Evolutionary conservation across 2,797 vertebrate genomes (phyloP).

Genomic region (Myotis myotis): DNA sequence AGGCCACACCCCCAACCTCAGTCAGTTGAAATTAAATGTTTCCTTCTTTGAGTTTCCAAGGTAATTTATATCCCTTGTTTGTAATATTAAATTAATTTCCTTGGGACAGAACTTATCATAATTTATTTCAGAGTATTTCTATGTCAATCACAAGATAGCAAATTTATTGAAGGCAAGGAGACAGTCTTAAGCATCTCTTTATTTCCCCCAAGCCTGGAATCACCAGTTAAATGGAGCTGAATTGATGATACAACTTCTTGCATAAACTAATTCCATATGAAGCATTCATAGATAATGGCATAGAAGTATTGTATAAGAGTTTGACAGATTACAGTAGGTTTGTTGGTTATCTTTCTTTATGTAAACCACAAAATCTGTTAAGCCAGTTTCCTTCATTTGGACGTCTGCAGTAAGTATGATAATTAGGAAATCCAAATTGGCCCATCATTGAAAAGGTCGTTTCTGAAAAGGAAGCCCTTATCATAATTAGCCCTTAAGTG

Average conservation of each 20-base stretch:
- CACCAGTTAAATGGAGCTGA: background rate
- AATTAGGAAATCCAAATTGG: constrained; percentile 34
- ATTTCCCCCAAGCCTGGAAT: background rate
- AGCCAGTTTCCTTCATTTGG: constrained; percentile 27
- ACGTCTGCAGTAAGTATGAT: constrained; percentile 6
- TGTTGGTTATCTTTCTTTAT: background rate
- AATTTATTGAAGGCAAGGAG: background rate
- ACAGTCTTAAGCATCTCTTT: background rate
- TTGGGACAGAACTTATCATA: background rate
- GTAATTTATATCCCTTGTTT: constrained; percentile 32
- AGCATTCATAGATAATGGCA: background rate
- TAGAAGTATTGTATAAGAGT: background rate
- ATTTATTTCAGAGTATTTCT: constrained; percentile 23
- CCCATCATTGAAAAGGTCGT: constrained; percentile 14
- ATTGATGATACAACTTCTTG: background rate
- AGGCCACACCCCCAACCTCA: background rate
- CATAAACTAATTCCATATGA: background rate
- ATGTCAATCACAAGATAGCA: background rate
- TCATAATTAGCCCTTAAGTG: constrained; percentile 33
- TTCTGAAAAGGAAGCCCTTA: background rate
- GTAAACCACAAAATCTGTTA: constrained; percentile 18
- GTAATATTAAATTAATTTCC: constrained; percentile 21
- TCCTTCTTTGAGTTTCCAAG: background rate
- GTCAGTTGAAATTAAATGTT: background rate
- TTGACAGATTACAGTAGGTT: background rate